Conservation (phyloP, 2,888 invertebrate genomes). For the Calliphora vomitoria region DNA sequence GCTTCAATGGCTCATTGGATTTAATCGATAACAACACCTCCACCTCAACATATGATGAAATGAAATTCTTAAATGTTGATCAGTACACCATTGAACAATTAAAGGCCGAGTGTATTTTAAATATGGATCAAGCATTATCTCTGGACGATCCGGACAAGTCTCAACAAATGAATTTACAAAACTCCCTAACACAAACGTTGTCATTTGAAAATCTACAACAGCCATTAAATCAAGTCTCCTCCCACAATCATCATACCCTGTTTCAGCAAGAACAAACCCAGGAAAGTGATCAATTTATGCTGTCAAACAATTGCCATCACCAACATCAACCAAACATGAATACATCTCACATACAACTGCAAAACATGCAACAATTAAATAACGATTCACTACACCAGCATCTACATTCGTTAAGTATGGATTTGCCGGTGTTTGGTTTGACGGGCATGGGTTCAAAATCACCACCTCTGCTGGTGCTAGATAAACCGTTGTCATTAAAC, state of each 20-base stretch:
- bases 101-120: conserved; percentile 84
- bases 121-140: conserved; percentile 82
- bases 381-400: conserved; percentile 70
- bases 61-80: conserved; percentile 84
- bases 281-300: conserved; percentile 53
- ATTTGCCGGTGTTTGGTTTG: conserved; percentile 77
- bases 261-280: conserved; percentile 43
- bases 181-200: conserved; percentile 39
- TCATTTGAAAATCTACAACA: conserved; percentile 62
- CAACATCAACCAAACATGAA: conserved; percentile 64
- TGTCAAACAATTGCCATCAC: conserved; percentile 60
- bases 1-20: conserved; percentile 78
- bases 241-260: conserved; percentile 55
- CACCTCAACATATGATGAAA: conserved; percentile 83
- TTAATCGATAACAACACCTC: conserved; percentile 79
- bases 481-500: conserved; percentile 82
- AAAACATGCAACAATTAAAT: conserved; percentile 70
- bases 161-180: conserved; percentile 46
- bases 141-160: conserved; percentile 77
- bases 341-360: conserved; percentile 66
- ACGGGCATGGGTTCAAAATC: conserved; percentile 79
- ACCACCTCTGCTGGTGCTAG: conserved; percentile 81
- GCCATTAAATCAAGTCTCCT: conserved; percentile 48
- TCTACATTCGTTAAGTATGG: conserved; percentile 77
- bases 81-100: conserved; percentile 85